Percentiles rank a stretch among this genome's conserved stretches.
Conservation (phyloP, 2,113 vertebrate species). For the Polypterus bichir region DNA sequence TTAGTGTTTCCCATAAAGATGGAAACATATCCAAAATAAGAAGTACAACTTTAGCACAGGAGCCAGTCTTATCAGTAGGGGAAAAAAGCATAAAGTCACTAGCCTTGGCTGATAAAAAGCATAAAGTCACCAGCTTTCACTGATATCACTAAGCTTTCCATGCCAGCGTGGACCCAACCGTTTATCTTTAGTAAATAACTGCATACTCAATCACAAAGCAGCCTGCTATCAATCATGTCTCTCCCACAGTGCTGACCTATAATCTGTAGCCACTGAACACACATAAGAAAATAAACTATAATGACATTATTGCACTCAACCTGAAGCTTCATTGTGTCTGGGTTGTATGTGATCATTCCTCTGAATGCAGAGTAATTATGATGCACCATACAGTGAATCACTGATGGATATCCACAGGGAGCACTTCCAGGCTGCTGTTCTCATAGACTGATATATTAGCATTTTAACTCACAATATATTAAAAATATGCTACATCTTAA, state of each 20-base stretch:
- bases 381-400: slow-evolving; percentile 1
- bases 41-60: too few species aligned
- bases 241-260: slow-evolving; percentile 36
- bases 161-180: slow-evolving; percentile 18
- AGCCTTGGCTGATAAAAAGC: too few species aligned
- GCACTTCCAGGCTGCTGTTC: neutral
- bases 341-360: neutral
- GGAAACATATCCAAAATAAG: too few species aligned
- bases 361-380: slow-evolving; percentile 5
- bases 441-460: neutral
- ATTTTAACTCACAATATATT: neutral
- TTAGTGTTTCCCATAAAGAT: too few species aligned
- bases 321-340: slow-evolving; percentile 1
- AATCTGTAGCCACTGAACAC: slow-evolving; percentile 26
- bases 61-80: too few species aligned
- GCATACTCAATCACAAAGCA: slow-evolving; percentile 45
- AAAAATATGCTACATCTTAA: slow-evolving; percentile 1
- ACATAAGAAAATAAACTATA: slow-evolving; percentile 6
- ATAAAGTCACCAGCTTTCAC: neutral
- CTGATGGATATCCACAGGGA: slow-evolving; percentile 5
- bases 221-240: slow-evolving; percentile 42
- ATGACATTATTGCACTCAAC: slow-evolving; percentile 1
- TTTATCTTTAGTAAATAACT: slow-evolving; percentile 41
- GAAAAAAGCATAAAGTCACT: too few species aligned
- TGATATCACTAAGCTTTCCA: neutral